A percentile compares a stretch with the other conserved stretches of the same genome.
Evolutionary conservation across 2,113 vertebrate genomes (phyloP).

Genomic region (Gadus macrocephalus): DNA sequence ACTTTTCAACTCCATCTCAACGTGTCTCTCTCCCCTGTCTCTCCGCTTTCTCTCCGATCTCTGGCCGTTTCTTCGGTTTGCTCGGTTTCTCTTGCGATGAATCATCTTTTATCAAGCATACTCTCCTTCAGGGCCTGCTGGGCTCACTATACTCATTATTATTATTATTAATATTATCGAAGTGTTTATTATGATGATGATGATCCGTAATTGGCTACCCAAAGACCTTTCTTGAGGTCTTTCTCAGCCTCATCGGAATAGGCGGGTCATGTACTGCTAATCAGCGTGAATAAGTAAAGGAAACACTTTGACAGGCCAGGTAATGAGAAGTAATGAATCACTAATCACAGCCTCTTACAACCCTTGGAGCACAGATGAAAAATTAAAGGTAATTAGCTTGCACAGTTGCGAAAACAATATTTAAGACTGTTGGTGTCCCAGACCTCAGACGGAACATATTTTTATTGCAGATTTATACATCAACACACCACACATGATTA

Average conservation of each 20-base stretch:
- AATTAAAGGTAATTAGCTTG: constrained; percentile 74
- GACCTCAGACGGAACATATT: constrained; percentile 63
- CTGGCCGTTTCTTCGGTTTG: neutral
- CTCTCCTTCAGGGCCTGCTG: neutral
- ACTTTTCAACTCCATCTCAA: no score
- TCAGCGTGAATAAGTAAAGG: constrained; percentile 73
- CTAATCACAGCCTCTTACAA: constrained; percentile 66
- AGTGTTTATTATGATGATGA: no score
- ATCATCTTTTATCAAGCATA: neutral
- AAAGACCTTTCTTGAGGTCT: constrained; percentile 50
- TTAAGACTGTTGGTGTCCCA: constrained; percentile 66
- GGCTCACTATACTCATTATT: no score
- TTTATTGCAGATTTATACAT: constrained; percentile 54
- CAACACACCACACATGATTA: constrained; percentile 46
- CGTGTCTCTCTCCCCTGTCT: no score
- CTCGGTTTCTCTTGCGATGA: neutral
- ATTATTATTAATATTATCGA: no score
- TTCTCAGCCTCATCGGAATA: constrained; percentile 48
- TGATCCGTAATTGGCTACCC: constrained; percentile 22
- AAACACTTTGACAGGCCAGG: constrained; percentile 71
- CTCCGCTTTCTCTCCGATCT: neutral
- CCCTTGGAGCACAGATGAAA: constrained; percentile 69
- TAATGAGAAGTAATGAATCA: constrained; percentile 75
- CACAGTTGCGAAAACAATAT: constrained; percentile 72
- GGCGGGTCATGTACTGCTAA: constrained; percentile 64